Percentiles rank a stretch among this genome's conserved stretches.
Conservation (phyloP, 2,113 vertebrate species). For the Fulica atra region DNA sequence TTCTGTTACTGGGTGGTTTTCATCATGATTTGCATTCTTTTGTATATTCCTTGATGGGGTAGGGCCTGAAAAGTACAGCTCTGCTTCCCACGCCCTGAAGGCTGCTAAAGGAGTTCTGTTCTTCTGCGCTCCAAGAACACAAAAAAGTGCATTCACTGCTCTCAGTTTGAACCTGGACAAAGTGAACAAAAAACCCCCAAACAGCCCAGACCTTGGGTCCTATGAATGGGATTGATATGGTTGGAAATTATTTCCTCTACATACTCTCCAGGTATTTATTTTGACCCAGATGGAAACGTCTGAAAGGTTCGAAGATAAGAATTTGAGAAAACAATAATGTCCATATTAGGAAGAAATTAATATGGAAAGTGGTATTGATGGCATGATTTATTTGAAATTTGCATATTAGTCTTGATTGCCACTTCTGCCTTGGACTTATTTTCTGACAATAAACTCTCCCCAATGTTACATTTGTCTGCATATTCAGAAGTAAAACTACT, state of each 20-base stretch:
- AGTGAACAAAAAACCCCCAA: no score
- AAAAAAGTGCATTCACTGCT: background rate
- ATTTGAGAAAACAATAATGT: background rate
- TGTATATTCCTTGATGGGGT: background rate
- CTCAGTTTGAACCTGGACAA: background rate
- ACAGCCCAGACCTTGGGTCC: background rate
- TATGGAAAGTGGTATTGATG: background rate
- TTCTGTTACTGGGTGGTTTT: background rate
- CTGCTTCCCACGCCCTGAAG: background rate
- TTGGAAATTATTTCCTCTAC: background rate
- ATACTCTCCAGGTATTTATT: background rate
- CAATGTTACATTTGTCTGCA: background rate
- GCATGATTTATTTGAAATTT: background rate
- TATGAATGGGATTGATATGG: background rate
- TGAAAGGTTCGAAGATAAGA: background rate
- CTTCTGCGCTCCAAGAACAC: background rate
- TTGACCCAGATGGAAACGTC: background rate
- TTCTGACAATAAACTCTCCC: background rate
- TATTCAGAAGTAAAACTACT: background rate
- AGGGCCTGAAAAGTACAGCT: background rate
- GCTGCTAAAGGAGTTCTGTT: background rate
- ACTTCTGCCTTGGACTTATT: background rate
- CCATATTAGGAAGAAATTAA: background rate
- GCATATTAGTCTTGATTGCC: background rate
- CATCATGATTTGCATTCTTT: background rate